A percentile compares a stretch with the other conserved stretches of the same genome.
Evolutionary conservation across 2,113 vertebrate species (phyloP).

Genomic region (Paradoxurus hermaphroditus): DNA sequence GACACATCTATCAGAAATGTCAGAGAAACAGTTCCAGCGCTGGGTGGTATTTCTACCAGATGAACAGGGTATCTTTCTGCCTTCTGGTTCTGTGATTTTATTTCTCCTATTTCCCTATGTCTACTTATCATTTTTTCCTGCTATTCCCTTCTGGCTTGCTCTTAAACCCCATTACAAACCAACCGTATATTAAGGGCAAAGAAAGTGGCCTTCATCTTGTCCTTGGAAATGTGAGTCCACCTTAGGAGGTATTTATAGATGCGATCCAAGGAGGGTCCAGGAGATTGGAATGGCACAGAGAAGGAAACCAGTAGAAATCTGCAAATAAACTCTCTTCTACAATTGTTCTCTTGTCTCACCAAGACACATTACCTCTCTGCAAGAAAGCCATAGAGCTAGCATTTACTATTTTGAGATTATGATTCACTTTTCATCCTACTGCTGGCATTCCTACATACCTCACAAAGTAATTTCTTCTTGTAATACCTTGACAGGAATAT

Average conservation of each 20-base stretch:
- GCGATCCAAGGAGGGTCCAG: neutral
- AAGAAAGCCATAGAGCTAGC: slow-evolving; percentile 54
- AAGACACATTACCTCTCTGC: slow-evolving; percentile 21
- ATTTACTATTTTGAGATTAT: slow-evolving; percentile 65
- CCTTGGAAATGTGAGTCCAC: neutral
- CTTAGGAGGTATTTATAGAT: neutral
- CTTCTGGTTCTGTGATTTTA: slow-evolving; percentile 1
- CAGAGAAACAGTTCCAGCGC: neutral
- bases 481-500: slow-evolving; percentile 62
- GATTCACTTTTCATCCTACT: slow-evolving; percentile 40
- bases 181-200: neutral
- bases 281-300: neutral
- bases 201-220: slow-evolving; percentile 1
- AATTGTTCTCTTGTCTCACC: slow-evolving; percentile 25
- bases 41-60: neutral
- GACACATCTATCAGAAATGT: neutral
- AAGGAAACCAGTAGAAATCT: neutral
- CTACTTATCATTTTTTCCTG: neutral
- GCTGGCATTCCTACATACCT: slow-evolving; percentile 3
- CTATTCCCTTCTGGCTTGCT: neutral
- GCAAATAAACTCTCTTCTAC: slow-evolving; percentile 34
- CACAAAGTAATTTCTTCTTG: slow-evolving; percentile 51
- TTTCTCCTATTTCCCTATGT: neutral
- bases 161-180: neutral
- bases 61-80: neutral